These are phyloP conservation scores for Endotricha flammealis DNA, from an alignment of 2,888 invertebrate species.

Conservation along the genomic window DNA sequence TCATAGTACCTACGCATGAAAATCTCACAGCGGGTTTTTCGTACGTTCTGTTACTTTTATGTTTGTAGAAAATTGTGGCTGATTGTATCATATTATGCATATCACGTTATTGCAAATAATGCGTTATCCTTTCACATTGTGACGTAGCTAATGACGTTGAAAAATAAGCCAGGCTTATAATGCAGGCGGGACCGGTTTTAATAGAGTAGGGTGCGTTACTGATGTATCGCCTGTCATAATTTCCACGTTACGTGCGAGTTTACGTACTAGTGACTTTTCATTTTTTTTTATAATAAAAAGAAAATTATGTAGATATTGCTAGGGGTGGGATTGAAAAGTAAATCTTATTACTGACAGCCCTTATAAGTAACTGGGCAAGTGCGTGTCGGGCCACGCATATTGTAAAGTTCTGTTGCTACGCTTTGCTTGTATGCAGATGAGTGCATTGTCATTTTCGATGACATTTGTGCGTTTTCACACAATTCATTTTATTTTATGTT, in stretches of 20 bases:
- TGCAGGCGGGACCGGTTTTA: constrained; percentile 29
- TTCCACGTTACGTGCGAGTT: constrained; percentile 28
- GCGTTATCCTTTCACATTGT: constrained; percentile 45
- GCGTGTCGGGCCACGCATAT: no score
- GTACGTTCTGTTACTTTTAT: no score
- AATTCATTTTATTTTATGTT: no score
- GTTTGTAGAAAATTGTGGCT: no score
- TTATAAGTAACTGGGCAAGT: no score
- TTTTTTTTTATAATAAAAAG: constrained; percentile 16
- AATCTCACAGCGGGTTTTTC: no score
- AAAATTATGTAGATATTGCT: not conserved
- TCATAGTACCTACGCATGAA: no score
- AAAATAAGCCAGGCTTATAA: constrained; percentile 47
- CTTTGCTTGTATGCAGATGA: no score
- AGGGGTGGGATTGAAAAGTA: not conserved
- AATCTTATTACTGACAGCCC: no score
- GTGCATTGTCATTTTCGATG: no score
- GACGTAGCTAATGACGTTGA: constrained; percentile 49
- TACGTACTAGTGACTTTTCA: constrained; percentile 31
- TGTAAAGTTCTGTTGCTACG: no score
- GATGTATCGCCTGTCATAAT: constrained; percentile 40
- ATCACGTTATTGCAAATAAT: constrained; percentile 29
- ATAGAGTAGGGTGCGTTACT: constrained; percentile 30
- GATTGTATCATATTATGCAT: constrained; percentile 19
- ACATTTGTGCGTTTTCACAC: no score